Conservation (phyloP, 2,888 invertebrate species). For the Eupithecia exiguata region DNA sequence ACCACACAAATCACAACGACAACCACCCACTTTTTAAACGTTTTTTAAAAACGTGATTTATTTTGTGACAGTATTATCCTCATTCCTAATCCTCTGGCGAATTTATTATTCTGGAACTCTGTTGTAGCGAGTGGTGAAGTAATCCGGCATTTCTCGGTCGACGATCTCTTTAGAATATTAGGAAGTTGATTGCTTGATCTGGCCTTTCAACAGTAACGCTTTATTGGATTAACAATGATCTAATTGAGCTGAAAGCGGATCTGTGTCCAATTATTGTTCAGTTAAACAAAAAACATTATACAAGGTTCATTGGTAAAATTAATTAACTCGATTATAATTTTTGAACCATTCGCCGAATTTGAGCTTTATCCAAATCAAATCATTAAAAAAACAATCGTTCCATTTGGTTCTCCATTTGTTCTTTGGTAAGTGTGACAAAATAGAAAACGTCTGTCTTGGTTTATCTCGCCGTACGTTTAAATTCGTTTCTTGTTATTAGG, state of each 20-base stretch:
- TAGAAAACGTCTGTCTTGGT: background rate
- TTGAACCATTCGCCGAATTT: background rate
- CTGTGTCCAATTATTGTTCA: conserved; percentile 32
- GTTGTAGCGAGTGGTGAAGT: conserved; percentile 68
- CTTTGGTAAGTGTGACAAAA: no score
- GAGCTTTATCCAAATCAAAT: background rate
- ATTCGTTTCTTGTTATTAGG: background rate
- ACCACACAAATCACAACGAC: conserved; percentile 66
- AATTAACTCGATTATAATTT: conserved; percentile 35
- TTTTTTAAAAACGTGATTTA: conserved; percentile 73
- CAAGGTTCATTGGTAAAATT: conserved; percentile 28
- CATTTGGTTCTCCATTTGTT: background rate
- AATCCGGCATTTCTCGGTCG: conserved; percentile 60
- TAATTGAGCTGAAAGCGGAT: conserved; percentile 36
- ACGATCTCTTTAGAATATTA: conserved; percentile 26
- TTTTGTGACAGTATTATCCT: conserved; percentile 70
- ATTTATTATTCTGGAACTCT: conserved; percentile 74
- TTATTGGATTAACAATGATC: conserved; percentile 38
- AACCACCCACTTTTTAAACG: conserved; percentile 67
- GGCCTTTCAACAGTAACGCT: conserved; percentile 25
- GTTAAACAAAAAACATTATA: conserved; percentile 34
- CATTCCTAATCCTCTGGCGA: conserved; percentile 70
- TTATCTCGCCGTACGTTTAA: background rate
- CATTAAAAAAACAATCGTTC: background rate
- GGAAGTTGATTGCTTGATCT: conserved; percentile 39